These are phyloP conservation scores for Neotoma lepida DNA, from an alignment of 2,113 vertebrate species.

Conservation along the genomic window DNA sequence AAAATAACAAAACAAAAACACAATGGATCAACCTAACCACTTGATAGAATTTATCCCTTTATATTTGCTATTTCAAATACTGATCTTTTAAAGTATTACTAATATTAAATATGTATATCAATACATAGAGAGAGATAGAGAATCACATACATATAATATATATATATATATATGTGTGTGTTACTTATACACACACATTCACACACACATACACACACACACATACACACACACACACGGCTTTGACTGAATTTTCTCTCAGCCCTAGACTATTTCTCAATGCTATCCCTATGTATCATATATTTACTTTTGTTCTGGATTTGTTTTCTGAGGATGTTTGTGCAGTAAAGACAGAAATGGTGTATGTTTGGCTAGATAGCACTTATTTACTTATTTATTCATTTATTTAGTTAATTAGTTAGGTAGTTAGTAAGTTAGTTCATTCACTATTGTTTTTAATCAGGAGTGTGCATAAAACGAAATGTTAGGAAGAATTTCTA, in stretches of 20 bases:
- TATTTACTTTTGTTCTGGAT: not conserved
- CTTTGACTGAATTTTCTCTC: not conserved
- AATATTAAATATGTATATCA: not conserved
- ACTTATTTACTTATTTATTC: not conserved
- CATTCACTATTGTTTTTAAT: not conserved
- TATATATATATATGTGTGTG: not conserved
- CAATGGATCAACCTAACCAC: not conserved
- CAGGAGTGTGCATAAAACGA: not conserved
- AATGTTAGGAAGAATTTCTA: not conserved
- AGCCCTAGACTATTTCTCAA: not conserved
- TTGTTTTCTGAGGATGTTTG: not conserved
- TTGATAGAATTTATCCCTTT: conserved; percentile 1
- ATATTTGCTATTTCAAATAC: not conserved
- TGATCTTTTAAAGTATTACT: not conserved
- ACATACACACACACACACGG: not conserved
- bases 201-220: not conserved
- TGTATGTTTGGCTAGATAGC: not conserved
- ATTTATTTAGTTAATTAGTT: no score
- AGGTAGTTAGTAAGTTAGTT: not conserved
- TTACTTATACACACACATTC: not conserved
- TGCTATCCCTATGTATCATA: not conserved
- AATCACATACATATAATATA: not conserved
- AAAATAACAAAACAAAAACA: not conserved
- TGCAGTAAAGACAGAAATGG: not conserved
- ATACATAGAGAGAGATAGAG: not conserved